Base-by-base conservation (phyloP, 2,113 vertebrate species). In the Silurus glanis region DNA sequence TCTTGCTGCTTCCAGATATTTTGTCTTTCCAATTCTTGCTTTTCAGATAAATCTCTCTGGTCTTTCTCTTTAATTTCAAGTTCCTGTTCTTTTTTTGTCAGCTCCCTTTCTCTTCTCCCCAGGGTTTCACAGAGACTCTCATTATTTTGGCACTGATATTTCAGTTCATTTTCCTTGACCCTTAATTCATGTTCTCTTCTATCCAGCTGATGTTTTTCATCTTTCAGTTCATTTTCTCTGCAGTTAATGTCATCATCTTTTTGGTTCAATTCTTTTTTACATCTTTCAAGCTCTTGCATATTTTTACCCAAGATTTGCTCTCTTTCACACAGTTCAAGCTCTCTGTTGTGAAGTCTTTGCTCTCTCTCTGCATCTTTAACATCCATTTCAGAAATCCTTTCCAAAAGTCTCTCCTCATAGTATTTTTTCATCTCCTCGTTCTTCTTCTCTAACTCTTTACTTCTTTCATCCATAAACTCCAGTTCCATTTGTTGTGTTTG, bases 341-440 rank as follows among this genome's bases (percentile, higher is more conserved):
- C 88, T 87, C 81, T 85, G 2, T 23, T 89, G 25, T 80, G 67
- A 75, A 87, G 80, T 1, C 59, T 67, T 59, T 7, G 58, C 25
- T 93, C 45, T 0, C 80, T 79, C 84, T 90, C 89, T 14, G 85
- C 87, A 1, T 64, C 74, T 19, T 71, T 91, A 0, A 0, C 14
- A 45, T 82, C 89, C 51, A 88, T 10, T 85, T 90, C 78, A 0
- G 79, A 81, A 64, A 90, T 71, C n/a, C 80, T 88, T 82, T 91
- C 90, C 0, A 19, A 75, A 80, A 91, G 62, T n/a, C 80, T 87
- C 23, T 72, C 76, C 61, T 91, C 89, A 66, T 89, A 90, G 64
- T 51, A 72, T n/a, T 81, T 85, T 88, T 82, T 92, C 51, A 91
- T 79, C 59, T 92, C 90, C 3, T 88, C 85, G 9, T 86, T 67